A percentile compares a stretch with the other conserved stretches of the same genome.
Evolutionary conservation across 2,797 vertebrate species (phyloP).

Genomic region (Lagocephalus sceleratus): DNA sequence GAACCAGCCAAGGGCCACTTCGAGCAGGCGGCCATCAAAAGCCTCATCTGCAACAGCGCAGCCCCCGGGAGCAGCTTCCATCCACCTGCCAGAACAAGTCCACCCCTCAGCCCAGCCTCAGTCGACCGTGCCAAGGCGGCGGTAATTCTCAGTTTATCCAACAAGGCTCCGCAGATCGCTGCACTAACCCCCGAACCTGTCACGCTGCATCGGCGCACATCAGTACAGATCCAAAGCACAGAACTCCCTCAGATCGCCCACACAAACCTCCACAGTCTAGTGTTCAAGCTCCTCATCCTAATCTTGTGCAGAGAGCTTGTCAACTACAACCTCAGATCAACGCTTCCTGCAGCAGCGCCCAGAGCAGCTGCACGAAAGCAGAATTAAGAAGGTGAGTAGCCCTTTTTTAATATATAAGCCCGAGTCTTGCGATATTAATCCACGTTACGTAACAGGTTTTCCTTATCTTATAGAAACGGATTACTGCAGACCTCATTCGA

Average conservation of each 20-base stretch:
- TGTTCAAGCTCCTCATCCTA: slow-evolving; percentile 20
- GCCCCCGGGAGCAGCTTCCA: slow-evolving; percentile 22
- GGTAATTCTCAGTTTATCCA: slow-evolving; percentile 38
- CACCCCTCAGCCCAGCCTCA: slow-evolving; percentile 23
- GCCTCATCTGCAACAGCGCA: slow-evolving; percentile 34
- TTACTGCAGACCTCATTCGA: slow-evolving; percentile 57
- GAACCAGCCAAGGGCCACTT: slow-evolving; percentile 68
- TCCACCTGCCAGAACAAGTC: slow-evolving; percentile 29
- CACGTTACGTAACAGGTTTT: neutral
- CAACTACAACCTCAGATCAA: slow-evolving; percentile 46
- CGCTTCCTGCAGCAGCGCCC: slow-evolving; percentile 23
- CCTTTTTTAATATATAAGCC: slow-evolving; percentile 2
- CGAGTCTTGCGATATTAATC: neutral
- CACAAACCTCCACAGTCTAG: slow-evolving; percentile 23
- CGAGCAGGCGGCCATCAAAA: slow-evolving; percentile 39
- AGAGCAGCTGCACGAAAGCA: slow-evolving; percentile 62
- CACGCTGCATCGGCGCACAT: slow-evolving; percentile 24
- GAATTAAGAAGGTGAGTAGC: slow-evolving; percentile 86
- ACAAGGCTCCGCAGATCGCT: slow-evolving; percentile 20
- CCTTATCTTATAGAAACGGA: slow-evolving; percentile 67
- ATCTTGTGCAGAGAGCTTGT: slow-evolving; percentile 31
- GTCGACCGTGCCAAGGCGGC: slow-evolving; percentile 26
- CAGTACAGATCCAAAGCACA: slow-evolving; percentile 31
- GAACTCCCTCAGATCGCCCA: slow-evolving; percentile 18
- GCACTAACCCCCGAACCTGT: slow-evolving; percentile 20